These are phyloP conservation scores for Acanthurus leucopareius DNA, from an alignment of 2,797 vertebrate genomes.

Conservation along the genomic window DNA sequence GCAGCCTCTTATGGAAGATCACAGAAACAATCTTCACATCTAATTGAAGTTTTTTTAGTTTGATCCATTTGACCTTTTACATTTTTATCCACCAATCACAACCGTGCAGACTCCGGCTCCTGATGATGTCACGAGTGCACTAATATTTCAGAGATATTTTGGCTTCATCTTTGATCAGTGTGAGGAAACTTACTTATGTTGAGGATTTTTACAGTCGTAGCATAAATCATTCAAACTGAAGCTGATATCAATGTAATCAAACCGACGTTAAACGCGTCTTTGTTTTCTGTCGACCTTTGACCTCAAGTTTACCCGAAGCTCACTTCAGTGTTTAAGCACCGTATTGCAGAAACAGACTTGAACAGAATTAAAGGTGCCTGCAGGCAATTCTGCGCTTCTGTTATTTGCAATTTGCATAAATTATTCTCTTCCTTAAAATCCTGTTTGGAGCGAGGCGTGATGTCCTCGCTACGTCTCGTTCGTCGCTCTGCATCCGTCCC, in stretches of 20 bases:
- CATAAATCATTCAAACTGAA: neutral
- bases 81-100: no score
- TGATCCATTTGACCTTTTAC: no score
- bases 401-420: slow-evolving; percentile 53
- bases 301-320: slow-evolving; percentile 30
- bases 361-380: slow-evolving; percentile 28
- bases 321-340: neutral
- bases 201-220: no score
- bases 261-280: no score
- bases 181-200: no score
- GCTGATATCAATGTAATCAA: neutral
- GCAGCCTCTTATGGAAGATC: no score
- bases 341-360: slow-evolving; percentile 36
- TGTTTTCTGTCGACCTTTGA: slow-evolving; percentile 30
- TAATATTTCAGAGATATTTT: no score
- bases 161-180: no score
- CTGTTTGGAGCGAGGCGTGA: slow-evolving; percentile 28
- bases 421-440: slow-evolving; percentile 50
- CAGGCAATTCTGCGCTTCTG: slow-evolving; percentile 37
- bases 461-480: slow-evolving; percentile 23
- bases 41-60: no score
- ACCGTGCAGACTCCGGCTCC: no score
- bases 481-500: neutral
- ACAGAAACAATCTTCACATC: no score
- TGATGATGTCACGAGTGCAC: no score